Evolutionary conservation across 2,113 vertebrate genomes (phyloP), one percentile per base, ranked within the genome.

Genomic region (Salvator merianae): DNA sequence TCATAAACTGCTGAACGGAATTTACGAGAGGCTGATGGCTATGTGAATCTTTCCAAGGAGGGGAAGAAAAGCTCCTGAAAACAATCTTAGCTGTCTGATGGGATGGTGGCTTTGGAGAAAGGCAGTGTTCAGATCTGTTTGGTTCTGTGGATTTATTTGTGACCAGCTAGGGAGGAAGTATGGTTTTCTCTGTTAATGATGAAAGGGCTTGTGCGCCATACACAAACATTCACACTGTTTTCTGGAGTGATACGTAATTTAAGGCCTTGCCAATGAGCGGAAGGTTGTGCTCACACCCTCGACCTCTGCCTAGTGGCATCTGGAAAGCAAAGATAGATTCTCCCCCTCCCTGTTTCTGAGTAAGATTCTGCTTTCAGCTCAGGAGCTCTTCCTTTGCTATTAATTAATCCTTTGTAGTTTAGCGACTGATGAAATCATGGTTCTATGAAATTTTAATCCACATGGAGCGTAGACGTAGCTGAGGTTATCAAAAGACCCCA

Each of bases 391-490:
- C 87, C 81, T 86, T 86, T 77, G 88, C 95, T 97, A 96, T 97
- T 98, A 97, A 97, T 98, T 97, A 97, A 96, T 97, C 97, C 96
- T 97, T 97, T 97, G 97, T 97, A 96, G 95, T 96, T 94, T 96
- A 94, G 96, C 93, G 62, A 91, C 93, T 94, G 94, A 95, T 95
- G 95, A 92, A 96, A 95, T 94, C 94, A 89, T 34, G 86, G 81
- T 89, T 92, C 93, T 96, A 86, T 95, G 94, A 96, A 95, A 95
- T 94, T 95, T 95, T 95, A 95, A 96, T 96, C 93, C 93, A 87
- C 80, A 76, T 0, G 84, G 86, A 86, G 84, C 86, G 65, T 28
- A 91, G 91, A 92, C 85, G 63, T 88, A 77, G 26, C 89, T 81
- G 92, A 93, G 91, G 91, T 96, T 96, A 96, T 96, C 95, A 93